Conservation (phyloP, 2,797 vertebrate species). For the Falco concolor region DNA sequence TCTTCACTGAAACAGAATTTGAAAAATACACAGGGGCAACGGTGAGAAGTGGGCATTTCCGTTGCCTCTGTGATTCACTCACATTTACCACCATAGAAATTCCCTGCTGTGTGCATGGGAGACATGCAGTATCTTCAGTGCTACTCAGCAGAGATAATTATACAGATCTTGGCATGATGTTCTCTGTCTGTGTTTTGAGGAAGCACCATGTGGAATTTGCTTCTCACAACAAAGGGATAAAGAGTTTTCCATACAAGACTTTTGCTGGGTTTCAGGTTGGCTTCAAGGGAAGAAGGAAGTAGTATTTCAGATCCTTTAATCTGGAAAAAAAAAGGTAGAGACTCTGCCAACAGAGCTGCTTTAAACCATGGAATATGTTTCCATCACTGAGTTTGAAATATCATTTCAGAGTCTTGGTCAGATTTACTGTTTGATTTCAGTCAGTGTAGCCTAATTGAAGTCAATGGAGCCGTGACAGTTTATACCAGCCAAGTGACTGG, state of each 20-base stretch:
- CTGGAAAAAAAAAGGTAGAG: background rate
- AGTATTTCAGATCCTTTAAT: background rate
- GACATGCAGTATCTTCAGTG: background rate
- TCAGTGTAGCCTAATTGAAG: conserved; percentile 9
- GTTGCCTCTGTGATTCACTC: conserved; percentile 37
- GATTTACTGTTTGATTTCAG: conserved; percentile 19
- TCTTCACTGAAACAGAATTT: background rate
- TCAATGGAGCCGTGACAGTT: conserved; percentile 8
- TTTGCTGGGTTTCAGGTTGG: background rate
- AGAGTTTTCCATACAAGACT: background rate
- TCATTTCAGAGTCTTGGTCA: background rate
- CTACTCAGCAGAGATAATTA: conserved; percentile 42
- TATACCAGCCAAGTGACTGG: background rate
- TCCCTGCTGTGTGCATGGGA: conserved; percentile 19
- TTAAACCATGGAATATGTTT: background rate
- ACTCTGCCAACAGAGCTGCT: background rate
- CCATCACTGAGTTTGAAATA: conserved; percentile 16
- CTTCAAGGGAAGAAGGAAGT: background rate
- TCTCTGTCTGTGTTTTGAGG: background rate
- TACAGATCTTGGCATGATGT: conserved; percentile 12
- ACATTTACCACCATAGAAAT: conserved; percentile 20
- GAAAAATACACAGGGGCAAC: background rate
- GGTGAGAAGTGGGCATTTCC: conserved; percentile 2
- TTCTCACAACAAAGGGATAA: background rate
- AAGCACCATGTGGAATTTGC: conserved; percentile 15